Evolutionary conservation across 2,113 vertebrate species (phyloP).

Genomic region (Phylloscopus trochilus): DNA sequence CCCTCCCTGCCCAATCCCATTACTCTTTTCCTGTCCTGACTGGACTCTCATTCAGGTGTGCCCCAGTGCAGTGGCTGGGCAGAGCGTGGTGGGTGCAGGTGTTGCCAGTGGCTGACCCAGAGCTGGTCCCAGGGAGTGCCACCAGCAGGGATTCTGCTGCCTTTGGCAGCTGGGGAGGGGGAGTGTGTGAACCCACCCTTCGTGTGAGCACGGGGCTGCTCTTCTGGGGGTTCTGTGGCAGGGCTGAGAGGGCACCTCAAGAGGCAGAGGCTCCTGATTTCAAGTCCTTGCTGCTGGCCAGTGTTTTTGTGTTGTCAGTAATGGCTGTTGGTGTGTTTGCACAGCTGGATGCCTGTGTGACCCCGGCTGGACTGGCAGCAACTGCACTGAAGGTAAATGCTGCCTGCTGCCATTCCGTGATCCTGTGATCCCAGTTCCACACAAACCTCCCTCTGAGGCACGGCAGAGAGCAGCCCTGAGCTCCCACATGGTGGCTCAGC

Average conservation of each 20-base stretch:
- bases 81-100: background rate
- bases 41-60: accelerated
- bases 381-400: conserved; percentile 85
- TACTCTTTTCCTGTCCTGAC: background rate
- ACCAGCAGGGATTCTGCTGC: background rate
- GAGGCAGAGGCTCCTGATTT: background rate
- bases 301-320: background rate
- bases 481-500: background rate
- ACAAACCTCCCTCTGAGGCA: background rate
- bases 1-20: accelerated
- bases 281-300: background rate
- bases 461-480: background rate
- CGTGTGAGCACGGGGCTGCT: background rate
- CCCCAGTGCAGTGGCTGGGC: background rate
- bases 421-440: background rate
- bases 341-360: conserved; percentile 88
- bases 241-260: background rate
- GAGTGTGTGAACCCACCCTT: background rate
- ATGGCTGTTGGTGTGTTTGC: conserved; percentile 16
- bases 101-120: background rate
- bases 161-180: background rate
- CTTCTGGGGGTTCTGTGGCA: background rate
- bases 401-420: background rate
- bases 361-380: conserved; percentile 85
- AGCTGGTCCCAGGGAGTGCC: background rate